A percentile compares a stretch with the other conserved stretches of the same genome.
Conservation (phyloP, 1,140 invertebrate genomes). For the Dufourea novaeangliae region DNA sequence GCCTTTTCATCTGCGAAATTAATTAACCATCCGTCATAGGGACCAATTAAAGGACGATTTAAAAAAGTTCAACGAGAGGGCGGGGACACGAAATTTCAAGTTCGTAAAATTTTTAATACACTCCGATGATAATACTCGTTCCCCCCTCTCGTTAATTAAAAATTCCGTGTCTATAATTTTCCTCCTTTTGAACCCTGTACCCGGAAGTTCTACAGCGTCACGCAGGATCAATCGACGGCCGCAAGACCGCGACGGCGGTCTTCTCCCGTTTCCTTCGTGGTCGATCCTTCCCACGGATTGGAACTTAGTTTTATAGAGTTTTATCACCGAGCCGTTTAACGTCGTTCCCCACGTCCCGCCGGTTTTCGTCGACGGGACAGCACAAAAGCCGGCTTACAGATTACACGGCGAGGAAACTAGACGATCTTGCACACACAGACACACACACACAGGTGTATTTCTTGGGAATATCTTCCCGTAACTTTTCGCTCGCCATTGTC, state of each 20-base stretch:
- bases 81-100: background rate
- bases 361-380: background rate
- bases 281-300: background rate
- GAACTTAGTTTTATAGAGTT: constrained; percentile 12
- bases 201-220: background rate
- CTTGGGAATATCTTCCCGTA: constrained; percentile 15
- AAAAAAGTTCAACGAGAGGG: constrained; percentile 21
- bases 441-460: background rate
- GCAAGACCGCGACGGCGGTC: background rate
- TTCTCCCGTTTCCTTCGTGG: background rate
- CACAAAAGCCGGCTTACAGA: constrained; percentile 1
- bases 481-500: constrained; percentile 24
- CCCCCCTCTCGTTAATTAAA: constrained; percentile 29
- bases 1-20: constrained; percentile 3
- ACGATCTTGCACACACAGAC: background rate
- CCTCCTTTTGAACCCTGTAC: background rate
- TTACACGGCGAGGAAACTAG: background rate
- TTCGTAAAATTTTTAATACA: constrained; percentile 43
- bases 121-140: background rate
- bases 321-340: constrained; percentile 20
- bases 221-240: constrained; percentile 8
- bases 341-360: background rate
- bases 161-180: constrained; percentile 2
- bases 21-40: constrained; percentile 33
- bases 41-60: constrained; percentile 21